Base-by-base conservation (phyloP, 2,888 invertebrate species). In the Scaptomyza polygonia region DNA sequence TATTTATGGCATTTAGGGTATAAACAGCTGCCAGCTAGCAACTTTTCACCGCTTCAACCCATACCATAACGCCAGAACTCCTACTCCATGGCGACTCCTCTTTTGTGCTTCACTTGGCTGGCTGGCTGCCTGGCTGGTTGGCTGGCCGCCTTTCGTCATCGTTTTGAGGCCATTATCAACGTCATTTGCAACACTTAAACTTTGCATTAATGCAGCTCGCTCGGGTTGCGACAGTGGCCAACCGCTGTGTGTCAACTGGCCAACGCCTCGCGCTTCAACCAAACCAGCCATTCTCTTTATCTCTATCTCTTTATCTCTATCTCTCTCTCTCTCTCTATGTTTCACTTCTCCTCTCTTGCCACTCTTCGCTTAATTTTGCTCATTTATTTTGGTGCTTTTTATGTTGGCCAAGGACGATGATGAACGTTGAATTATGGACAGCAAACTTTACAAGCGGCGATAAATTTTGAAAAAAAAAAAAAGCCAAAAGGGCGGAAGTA, bases 161-260 rank as follows among this genome's bases (percentile, higher is more conserved):
- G 63, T 51, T 62, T 47, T 64, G 72, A 66, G 48, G 45, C 75
- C 86, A 85, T 82, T 85, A 82, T 79, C 80, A 82, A 73, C 83
- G 83, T 82, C 81, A 82, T 82, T 82, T 82, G 86, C 79, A 79
- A 68, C 86, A 82, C 81, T 82, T 82, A 77, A 79, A 82, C 79
- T 82, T 75, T 77, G 85, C 83, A 82, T 85, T 82, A 82, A 85
- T 79, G 70, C 77, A 68, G 75, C 39, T 39, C 16, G 54, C 54
- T 58, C 43, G 52, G 55, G 55, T 39, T 55, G 53, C 54, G 48
- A 54, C 72, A 58, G 42, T 65, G 69, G 52, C 75, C 57, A 62
- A 74, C 75, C 75, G 47, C 71, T 67, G 62, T 59, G 63, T 62
- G 58, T 71, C 73, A 62, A 74, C 75, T 52, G 42, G 56, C 57